Conservation (phyloP, 2,888 invertebrate species). For the Gymnocheta viridis region DNA sequence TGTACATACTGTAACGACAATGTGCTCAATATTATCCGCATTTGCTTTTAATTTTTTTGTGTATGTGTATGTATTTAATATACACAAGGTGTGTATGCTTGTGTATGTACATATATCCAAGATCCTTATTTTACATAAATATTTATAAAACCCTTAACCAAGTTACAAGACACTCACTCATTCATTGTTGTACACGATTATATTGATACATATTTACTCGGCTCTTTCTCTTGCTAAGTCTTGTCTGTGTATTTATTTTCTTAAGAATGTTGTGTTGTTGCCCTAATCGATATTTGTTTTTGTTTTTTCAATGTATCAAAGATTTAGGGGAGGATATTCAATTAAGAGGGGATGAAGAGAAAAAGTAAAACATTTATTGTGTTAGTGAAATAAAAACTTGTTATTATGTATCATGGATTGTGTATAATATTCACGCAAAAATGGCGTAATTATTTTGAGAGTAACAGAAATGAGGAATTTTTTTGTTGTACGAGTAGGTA, state of each 20-base stretch:
- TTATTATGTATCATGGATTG: not conserved
- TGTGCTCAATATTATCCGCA: not conserved
- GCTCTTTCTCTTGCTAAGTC: not conserved
- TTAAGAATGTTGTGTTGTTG: not conserved
- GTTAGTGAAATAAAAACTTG: conserved; percentile 1
- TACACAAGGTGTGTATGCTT: not conserved
- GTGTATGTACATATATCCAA: not conserved
- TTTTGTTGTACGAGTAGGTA: no score
- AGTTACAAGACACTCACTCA: not conserved
- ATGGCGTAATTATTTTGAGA: conserved; percentile 42
- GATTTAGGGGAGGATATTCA: conserved; percentile 20
- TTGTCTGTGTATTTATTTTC: not conserved
- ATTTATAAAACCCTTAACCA: conserved; percentile 25
- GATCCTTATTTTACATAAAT: not conserved
- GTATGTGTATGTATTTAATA: no score
- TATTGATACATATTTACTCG: conserved; percentile 24
- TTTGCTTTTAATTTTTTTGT: conserved; percentile 15
- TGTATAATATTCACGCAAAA: conserved; percentile 36
- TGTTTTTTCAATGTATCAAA: not conserved
- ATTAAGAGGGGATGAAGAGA: conserved; percentile 21
- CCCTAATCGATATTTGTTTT: not conserved
- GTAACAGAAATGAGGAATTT: not conserved
- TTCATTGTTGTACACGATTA: not conserved
- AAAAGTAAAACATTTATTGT: not conserved
- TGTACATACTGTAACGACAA: not conserved